Base-by-base conservation (phyloP, 2,113 vertebrate genomes). In the Nansenia antarctica region DNA sequence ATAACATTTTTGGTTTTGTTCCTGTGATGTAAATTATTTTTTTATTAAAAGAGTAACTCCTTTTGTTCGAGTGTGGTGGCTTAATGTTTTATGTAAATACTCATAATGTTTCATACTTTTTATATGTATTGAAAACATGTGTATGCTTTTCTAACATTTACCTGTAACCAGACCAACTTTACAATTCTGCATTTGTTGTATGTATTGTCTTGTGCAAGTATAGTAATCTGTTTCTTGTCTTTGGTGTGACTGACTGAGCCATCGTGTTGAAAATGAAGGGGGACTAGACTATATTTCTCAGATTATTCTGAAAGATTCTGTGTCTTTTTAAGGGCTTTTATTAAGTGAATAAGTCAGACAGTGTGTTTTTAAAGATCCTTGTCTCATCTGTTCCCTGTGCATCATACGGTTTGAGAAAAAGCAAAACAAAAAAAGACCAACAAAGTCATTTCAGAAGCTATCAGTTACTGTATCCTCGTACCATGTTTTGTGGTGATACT, bases 21-120 rank as follows among this genome's bases (percentile, higher is more conserved):
- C 30, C 61, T 84, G 78, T 84, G 62, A 75, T 89, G 85, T 93
- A 93, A 93, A 87, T 92, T 90, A 91, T 92, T 91, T 80, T 72
- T 61, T 69, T 86, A 85, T 84, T 86, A 76, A 86, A 90, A 73
- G 64, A 79, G 73, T 88, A 87, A 87, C 77, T 71, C 61, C 39
- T 64, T 78, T 67, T 88, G 34, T 76, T 77, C 58, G 75, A 71
- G 81, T 85, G 76, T 77, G 71, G 65, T 83, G 72, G 80, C 39
- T 61, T 73, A 67, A 34, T 70, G 63, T 82, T 73, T 81, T 65
- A 9, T 90, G 87, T 90, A 90, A 82, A 90, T 91, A 89, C 62
- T 47, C 67, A 70, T 62, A 72, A 82, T 76, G 85, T 88, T 86
- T 89, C 54, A 73, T 62, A 30, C 70, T 67, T 88, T 86, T 91